A percentile compares a stretch with the other conserved stretches of the same genome.
Conservation (phyloP, 2,888 invertebrate species). For the Branchellion lobata region DNA sequence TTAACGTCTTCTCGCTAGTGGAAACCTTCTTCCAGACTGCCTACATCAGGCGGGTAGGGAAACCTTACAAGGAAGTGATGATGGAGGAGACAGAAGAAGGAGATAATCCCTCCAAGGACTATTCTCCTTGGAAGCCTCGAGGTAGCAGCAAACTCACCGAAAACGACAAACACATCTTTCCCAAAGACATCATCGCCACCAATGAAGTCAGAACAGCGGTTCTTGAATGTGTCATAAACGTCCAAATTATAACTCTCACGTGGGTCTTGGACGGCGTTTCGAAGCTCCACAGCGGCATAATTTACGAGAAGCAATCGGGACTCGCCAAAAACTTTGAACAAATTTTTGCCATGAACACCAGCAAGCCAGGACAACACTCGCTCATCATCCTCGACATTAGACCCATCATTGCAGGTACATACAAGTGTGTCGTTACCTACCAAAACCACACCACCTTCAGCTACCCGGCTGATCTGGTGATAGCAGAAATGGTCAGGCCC, state of each 20-base stretch:
- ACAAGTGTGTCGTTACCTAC: slow-evolving; percentile 10
- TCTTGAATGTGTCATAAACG: slow-evolving; percentile 16
- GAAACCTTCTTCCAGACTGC: not conserved
- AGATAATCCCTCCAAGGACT: not conserved
- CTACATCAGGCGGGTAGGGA: not conserved
- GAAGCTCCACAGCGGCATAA: slow-evolving; percentile 18
- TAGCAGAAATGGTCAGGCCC: not conserved
- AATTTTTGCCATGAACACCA: slow-evolving; percentile 5
- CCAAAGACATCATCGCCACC: not conserved
- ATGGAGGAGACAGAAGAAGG: not conserved
- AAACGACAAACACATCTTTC: not conserved
- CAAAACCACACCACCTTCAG: not conserved
- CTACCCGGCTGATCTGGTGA: slow-evolving; percentile 17
- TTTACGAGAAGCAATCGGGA: slow-evolving; percentile 6
- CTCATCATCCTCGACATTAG: slow-evolving; percentile 8
- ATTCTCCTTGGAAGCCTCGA: not conserved
- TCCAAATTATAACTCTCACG: not conserved
- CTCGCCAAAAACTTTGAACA: slow-evolving; percentile 1
- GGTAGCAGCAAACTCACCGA: not conserved
- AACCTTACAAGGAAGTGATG: not conserved
- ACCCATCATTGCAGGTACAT: slow-evolving; percentile 23
- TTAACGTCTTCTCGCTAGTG: not conserved
- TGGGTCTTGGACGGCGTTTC: slow-evolving; percentile 24
- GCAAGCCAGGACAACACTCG: slow-evolving; percentile 8
- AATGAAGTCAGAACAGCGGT: not conserved